These are phyloP conservation scores for Heliconius congener DNA, from an alignment of 1,140 invertebrate genomes.

Conservation along the genomic window DNA sequence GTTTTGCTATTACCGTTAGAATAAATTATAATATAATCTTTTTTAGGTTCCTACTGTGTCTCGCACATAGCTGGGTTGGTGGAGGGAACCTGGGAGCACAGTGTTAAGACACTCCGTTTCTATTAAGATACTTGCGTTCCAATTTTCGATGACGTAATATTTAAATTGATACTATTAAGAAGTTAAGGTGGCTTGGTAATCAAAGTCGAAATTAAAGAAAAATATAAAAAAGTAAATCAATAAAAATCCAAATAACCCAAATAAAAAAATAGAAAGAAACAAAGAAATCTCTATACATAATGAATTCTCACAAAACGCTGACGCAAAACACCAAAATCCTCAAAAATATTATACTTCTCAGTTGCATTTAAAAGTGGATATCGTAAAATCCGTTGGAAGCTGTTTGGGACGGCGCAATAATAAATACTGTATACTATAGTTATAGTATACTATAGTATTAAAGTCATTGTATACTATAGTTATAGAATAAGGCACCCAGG, in stretches of 20 bases:
- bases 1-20: background rate
- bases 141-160: no score
- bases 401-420: constrained; percentile 28
- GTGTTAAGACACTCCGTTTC: no score
- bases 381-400: constrained; percentile 28
- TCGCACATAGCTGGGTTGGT: no score
- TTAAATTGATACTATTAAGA: no score
- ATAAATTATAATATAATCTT: background rate
- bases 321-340: constrained; percentile 5
- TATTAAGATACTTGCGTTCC: no score
- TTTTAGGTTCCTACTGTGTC: no score
- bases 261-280: background rate
- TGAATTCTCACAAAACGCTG: background rate
- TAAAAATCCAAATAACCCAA: background rate
- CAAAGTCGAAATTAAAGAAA: background rate
- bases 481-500: background rate
- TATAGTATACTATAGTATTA: no score
- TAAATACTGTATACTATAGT: constrained; percentile 39
- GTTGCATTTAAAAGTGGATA: constrained; percentile 30
- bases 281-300: background rate
- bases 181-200: no score
- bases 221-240: background rate
- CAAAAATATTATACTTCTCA: constrained; percentile 23
- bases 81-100: no score
- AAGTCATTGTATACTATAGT: constrained; percentile 16